Base-by-base conservation (phyloP, 1,140 invertebrate species). In the Eufriesea mexicana region DNA sequence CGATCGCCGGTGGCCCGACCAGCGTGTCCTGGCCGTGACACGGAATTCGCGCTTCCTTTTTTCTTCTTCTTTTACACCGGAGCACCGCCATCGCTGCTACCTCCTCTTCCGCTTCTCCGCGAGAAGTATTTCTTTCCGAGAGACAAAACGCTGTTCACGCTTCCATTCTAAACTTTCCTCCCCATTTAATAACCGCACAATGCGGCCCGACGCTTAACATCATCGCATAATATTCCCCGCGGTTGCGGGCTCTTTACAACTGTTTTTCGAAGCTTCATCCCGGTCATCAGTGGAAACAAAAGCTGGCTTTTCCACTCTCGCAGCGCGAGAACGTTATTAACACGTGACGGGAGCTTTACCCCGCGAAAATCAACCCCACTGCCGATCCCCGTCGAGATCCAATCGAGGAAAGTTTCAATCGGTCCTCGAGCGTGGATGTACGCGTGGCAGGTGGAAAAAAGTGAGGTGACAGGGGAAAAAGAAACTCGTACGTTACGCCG, bases 171-270 rank as follows among this genome's bases (percentile, higher is more conserved):
- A 71, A 49, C 66, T 79, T 59, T 28, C 59, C 79, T 73, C 18
- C n/a, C 59, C 70, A 55, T 74, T 80, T 80, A 74, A 74, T 70
- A 59, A 71, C 66, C 47, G n/a, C 70, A 28, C 57, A 62, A 80
- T 61, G 49, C 78, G n/a, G 42, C 42, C 23, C 28, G 6, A 45
- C 51, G 47, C 62, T 76, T 76, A 67, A 51, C 45, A 35, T 23
- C 72, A 16, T 28, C 49, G 71, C 28, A 25, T 55, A 57, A 82
- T 82, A 55, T 76, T 76, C 55, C 28, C 23, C 73, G 6, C 0
- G 10, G 35, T 6, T 8, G 62, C 68, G 10, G 51, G 25, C 54
- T 59, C 62, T 49, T 68, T 45, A 25, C 42, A 76, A 68, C n/a
- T 76, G 64, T 74, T 82, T 75, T 57, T 42, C 57, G 49, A n/a